Conservation (phyloP, 2,888 invertebrate genomes). For the Eueremaeus valkanovi region DNA sequence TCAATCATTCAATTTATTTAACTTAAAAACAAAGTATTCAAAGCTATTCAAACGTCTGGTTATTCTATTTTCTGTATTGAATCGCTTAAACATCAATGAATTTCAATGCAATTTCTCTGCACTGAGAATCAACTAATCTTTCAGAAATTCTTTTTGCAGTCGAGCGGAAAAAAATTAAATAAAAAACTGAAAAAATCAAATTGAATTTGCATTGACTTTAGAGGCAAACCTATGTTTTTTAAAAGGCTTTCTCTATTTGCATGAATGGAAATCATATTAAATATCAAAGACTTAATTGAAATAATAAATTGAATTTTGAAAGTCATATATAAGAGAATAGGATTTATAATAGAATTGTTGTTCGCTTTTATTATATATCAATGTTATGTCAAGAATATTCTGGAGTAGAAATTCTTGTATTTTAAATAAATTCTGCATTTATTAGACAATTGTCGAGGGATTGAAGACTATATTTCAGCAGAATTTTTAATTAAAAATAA, state of each 20-base stretch:
- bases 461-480: background rate
- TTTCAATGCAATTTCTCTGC: background rate
- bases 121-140: background rate
- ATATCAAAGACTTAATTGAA: conserved; percentile 18
- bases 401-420: background rate
- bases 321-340: background rate
- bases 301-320: conserved; percentile 5
- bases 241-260: background rate
- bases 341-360: too few species aligned
- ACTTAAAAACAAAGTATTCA: too few species aligned
- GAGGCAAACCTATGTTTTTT: background rate
- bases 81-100: background rate
- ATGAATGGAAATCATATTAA: conserved; percentile 3
- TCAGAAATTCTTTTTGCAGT: background rate
- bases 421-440: background rate
- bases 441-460: background rate
- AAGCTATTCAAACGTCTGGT: too few species aligned
- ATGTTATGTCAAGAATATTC: background rate
- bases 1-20: too few species aligned
- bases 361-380: too few species aligned
- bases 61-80: background rate
- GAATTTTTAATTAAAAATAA: conserved; percentile 6
- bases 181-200: background rate
- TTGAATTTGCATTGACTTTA: background rate
- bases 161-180: background rate